These are phyloP conservation scores for Sebastolobus altivelis DNA, from an alignment of 2,797 vertebrate species.

Conservation along the genomic window DNA sequence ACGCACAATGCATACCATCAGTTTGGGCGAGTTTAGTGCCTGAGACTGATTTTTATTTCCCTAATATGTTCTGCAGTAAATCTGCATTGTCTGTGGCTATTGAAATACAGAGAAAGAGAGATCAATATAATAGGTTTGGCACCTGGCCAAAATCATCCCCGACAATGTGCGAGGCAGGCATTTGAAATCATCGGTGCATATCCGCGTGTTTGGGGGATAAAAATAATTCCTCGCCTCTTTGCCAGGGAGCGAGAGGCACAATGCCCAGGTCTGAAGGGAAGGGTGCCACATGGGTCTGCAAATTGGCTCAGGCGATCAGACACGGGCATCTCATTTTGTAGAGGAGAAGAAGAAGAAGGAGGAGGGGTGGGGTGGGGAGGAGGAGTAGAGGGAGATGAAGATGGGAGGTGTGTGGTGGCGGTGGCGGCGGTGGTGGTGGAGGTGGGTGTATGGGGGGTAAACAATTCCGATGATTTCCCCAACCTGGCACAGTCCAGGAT, in stretches of 20 bases:
- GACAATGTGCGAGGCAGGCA: slow-evolving; percentile 86
- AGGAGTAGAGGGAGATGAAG: slow-evolving; percentile 58
- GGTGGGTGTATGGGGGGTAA: slow-evolving; percentile 56
- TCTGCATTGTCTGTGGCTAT: slow-evolving; percentile 87
- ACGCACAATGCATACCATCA: slow-evolving; percentile 56
- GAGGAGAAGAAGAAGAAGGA: slow-evolving; percentile 77
- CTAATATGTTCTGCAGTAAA: slow-evolving; percentile 88
- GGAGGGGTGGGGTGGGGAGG: slow-evolving; percentile 6
- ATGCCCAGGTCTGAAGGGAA: slow-evolving; percentile 88
- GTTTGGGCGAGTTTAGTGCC: slow-evolving; percentile 73
- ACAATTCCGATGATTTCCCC: slow-evolving; percentile 85
- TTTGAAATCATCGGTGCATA: slow-evolving; percentile 87
- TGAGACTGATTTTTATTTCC: slow-evolving; percentile 82
- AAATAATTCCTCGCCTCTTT: slow-evolving; percentile 87
- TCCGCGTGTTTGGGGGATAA: slow-evolving; percentile 86
- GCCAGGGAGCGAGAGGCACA: slow-evolving; percentile 86
- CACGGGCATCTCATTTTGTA: slow-evolving; percentile 86
- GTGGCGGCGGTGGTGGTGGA: slow-evolving; percentile 13
- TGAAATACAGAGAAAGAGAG: slow-evolving; percentile 88
- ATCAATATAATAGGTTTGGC: slow-evolving; percentile 90
- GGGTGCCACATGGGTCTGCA: slow-evolving; percentile 87
- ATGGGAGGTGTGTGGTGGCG: slow-evolving; percentile 62
- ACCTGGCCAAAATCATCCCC: slow-evolving; percentile 85
- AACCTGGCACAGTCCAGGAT: slow-evolving; percentile 83
- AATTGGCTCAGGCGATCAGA: slow-evolving; percentile 89